phyloP scores from a whole-genome alignment of 2,113 vertebrate species.

The Burhinus oedicnemus region DNA sequence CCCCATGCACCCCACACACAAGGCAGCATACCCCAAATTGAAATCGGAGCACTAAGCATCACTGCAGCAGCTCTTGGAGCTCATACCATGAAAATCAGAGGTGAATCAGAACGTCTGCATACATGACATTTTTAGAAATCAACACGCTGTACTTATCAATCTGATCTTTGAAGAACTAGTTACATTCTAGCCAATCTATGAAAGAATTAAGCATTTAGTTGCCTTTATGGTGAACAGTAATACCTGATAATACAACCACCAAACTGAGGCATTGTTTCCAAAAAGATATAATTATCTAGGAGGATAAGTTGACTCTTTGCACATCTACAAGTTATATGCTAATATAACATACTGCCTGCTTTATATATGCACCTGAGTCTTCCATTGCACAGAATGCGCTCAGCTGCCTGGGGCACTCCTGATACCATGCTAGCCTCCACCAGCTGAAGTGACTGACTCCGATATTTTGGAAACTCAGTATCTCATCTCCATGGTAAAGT shows the following conservation, averaged over 20 bases:
- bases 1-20: not conserved
- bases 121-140: not conserved
- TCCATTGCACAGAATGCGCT: not conserved
- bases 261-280: not conserved
- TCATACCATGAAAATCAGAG: not conserved
- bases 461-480: not conserved
- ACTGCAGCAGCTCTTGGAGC: not conserved
- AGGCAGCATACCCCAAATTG: not conserved
- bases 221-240: not conserved
- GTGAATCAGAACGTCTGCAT: not conserved
- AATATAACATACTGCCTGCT: not conserved
- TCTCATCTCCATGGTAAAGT: not conserved
- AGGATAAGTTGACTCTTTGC: not conserved
- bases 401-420: not conserved
- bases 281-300: not conserved
- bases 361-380: not conserved
- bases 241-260: not conserved
- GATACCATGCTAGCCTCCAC: not conserved
- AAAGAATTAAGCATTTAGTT: not conserved
- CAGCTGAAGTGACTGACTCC: not conserved
- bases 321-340: not conserved
- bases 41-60: not conserved
- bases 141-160: not conserved
- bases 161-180: not conserved
- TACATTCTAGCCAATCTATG: not conserved